Conservation (phyloP, 2,113 vertebrate species). For the Phylloscopus trochiloides region DNA sequence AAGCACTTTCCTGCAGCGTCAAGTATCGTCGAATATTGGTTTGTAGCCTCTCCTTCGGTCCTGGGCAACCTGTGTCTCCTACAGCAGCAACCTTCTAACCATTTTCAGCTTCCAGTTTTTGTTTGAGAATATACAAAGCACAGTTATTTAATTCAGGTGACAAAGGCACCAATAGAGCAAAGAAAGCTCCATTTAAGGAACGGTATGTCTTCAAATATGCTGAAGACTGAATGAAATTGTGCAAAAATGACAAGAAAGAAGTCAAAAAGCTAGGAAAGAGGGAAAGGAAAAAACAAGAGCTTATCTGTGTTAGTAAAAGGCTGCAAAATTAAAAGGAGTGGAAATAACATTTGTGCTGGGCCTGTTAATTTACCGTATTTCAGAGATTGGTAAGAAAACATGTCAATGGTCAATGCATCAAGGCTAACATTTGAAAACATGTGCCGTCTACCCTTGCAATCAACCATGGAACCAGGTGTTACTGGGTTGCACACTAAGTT, state of each 20-base stretch:
- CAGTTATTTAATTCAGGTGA: neutral
- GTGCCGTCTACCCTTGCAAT: neutral
- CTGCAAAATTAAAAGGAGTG: neutral
- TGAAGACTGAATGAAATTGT: neutral
- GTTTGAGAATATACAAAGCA: neutral
- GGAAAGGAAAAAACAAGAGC: neutral
- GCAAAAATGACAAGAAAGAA: neutral
- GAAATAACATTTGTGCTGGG: neutral
- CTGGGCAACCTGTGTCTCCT: neutral
- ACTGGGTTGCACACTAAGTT: neutral
- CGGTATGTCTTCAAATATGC: neutral
- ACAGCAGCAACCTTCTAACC: neutral
- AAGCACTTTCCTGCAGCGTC: rapidly evolving
- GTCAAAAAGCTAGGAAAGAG: neutral
- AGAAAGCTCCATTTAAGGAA: neutral
- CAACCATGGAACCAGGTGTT: neutral
- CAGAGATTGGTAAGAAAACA: neutral
- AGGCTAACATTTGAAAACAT: neutral
- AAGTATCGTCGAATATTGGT: neutral
- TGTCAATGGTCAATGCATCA: neutral
- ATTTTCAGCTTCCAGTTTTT: neutral
- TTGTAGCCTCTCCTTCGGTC: neutral
- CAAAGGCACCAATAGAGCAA: neutral
- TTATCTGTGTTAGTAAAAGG: neutral
- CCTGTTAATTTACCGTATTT: neutral